Evolutionary conservation across 2,888 invertebrate genomes (phyloP).

Genomic region (Phyllotreta striolata): DNA sequence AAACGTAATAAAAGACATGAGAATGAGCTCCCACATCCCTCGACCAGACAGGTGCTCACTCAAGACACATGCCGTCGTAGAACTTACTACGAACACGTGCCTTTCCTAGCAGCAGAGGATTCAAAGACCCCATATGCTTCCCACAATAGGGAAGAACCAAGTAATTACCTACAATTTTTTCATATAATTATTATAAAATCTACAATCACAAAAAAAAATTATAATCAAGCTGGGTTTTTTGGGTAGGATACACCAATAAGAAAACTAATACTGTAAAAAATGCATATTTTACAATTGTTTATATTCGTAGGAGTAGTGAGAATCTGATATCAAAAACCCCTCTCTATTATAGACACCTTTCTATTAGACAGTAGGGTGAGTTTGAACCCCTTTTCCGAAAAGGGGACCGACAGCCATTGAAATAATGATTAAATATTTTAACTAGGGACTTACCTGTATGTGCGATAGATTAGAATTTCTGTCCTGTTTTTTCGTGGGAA

Average conservation of each 20-base stretch:
- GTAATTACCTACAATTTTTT: too few relatives aligned
- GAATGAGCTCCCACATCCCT: conserved; percentile 46
- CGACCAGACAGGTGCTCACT: conserved; percentile 43
- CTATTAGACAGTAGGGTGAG: conserved; percentile 13
- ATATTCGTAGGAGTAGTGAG: conserved; percentile 13
- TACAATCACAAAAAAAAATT: too few relatives aligned
- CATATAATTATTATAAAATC: too few relatives aligned
- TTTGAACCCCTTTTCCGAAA: conserved; percentile 7
- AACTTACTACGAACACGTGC: conserved; percentile 18
- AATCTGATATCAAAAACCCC: conserved; percentile 3
- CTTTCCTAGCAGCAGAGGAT: conserved; percentile 12
- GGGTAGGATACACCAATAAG: too few relatives aligned
- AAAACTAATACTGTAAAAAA: not conserved
- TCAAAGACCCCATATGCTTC: conserved; percentile 1
- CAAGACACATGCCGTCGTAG: conserved; percentile 36
- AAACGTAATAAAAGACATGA: conserved; percentile 25
- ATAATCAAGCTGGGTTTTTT: too few relatives aligned
- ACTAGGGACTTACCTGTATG: conserved; percentile 39
- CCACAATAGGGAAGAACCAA: not conserved
- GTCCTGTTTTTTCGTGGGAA: conserved; percentile 45
- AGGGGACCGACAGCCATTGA: conserved; percentile 15
- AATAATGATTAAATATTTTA: conserved; percentile 45
- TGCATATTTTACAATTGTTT: not conserved
- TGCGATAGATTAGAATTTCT: conserved; percentile 39
- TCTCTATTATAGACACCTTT: conserved; percentile 13